Conservation (phyloP, 2,113 vertebrate genomes). For the Clupea harengus region DNA sequence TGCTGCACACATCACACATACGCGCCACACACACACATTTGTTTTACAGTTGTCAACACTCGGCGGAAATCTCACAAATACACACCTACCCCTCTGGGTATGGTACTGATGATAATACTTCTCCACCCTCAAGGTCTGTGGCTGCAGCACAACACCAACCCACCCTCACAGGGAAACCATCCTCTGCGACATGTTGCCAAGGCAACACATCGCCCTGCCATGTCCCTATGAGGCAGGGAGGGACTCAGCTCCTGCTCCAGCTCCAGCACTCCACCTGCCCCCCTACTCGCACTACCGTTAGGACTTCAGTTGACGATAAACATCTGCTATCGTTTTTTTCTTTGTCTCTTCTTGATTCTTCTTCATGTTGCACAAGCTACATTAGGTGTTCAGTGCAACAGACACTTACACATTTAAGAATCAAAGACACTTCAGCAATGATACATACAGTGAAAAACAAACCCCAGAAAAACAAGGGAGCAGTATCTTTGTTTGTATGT, state of each 20-base stretch:
- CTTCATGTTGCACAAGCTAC: background rate
- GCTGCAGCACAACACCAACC: background rate
- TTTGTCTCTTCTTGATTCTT: background rate
- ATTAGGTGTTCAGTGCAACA: background rate
- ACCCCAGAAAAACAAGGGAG: background rate
- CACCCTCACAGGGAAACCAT: background rate
- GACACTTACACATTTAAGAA: background rate
- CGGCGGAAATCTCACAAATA: background rate
- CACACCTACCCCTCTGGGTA: background rate
- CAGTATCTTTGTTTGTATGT: background rate
- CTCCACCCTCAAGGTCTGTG: background rate
- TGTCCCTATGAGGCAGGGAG: background rate
- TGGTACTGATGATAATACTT: constrained; percentile 8
- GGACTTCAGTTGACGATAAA: background rate
- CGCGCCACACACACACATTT: constrained; percentile 23
- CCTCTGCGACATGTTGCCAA: background rate
- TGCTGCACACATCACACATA: constrained; percentile 23
- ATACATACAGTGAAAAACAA: background rate
- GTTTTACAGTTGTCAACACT: constrained; percentile 38
- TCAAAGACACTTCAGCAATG: background rate
- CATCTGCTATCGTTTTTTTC: background rate
- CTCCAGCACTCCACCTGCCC: background rate
- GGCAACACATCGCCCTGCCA: constrained; percentile 15
- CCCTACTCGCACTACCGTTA: background rate
- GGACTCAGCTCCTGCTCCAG: background rate